Evolutionary conservation across 2,113 vertebrate genomes (phyloP), one percentile per base, ranked within the genome.

Genomic region (Ploceus nigricollis): DNA sequence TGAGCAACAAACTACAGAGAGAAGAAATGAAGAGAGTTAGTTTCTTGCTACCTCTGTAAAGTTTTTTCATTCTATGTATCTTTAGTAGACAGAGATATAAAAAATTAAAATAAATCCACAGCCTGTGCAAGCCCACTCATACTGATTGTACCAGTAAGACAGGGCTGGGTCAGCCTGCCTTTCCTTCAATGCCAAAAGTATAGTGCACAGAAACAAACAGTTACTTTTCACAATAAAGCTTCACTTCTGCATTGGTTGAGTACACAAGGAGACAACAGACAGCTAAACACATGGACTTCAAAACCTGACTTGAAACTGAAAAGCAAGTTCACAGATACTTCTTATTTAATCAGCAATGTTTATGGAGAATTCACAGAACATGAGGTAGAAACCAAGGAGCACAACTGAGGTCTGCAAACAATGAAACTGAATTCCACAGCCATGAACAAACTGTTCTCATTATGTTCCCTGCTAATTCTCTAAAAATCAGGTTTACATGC

Each of bases 1-100:
- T 99, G 99, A 79, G 99, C 99, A 72, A 99, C 99, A 96, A 99
- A 99, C 99, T 99, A 84, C 14, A 76, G 44, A 84, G 24, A 89
- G 88, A 97, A 95, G 95, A 94, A 93, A 93, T 70, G 83, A 45
- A 75, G 69, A 95, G 15, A 23, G 33, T 89, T 80, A 95, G 53
- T 80, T 91, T 33, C 53, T 47, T 42, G 8, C 27, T 53, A n/a
- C 10, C 4, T 53, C 37, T 87, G 17, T 30, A 17, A 90, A 75
- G 24, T 19, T 54, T 64, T 54, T 85, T 19, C 28, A 60, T 60
- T 35, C 21, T 51, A 10, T 17, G 7, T 58, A 24, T 22, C 25
- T 69, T 61, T 48, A 73, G 33, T 35, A 73, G 20, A 51, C 6
- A 56, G 47, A n/a, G 3, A 58, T 33, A 14, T 16, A 61, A 53